A percentile compares a stretch with the other conserved stretches of the same genome.
These are phyloP conservation scores for Phania funesta DNA, from an alignment of 2,888 invertebrate genomes.

Conservation along the genomic window DNA sequence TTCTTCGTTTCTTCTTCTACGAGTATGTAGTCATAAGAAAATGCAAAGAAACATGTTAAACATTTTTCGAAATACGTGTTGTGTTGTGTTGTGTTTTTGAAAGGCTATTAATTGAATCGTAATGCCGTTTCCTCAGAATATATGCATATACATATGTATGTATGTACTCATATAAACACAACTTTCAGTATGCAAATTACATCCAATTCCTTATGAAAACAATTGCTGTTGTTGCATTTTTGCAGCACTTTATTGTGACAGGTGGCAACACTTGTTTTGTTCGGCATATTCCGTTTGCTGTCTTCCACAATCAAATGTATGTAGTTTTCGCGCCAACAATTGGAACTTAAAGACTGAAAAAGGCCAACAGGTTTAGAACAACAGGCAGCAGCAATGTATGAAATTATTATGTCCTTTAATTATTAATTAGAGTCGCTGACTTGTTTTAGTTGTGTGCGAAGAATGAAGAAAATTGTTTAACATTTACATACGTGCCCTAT, in stretches of 20 bases:
- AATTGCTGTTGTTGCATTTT: slow-evolving; percentile 17
- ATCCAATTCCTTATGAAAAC: slow-evolving; percentile 44
- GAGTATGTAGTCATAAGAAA: not conserved
- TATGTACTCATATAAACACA: not conserved
- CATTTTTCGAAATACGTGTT: slow-evolving; percentile 22
- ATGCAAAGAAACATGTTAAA: slow-evolving; percentile 17
- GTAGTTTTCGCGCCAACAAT: slow-evolving; percentile 57
- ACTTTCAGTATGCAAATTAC: slow-evolving; percentile 59
- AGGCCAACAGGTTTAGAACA: not conserved
- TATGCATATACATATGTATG: not conserved
- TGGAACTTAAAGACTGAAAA: not conserved
- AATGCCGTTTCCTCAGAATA: slow-evolving; percentile 55
- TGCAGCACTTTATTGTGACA: slow-evolving; percentile 66
- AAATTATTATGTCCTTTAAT: slow-evolving; percentile 51
- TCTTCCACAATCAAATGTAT: slow-evolving; percentile 33
- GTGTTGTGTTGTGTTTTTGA: slow-evolving; percentile 22
- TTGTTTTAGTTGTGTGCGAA: not conserved
- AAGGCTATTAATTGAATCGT: slow-evolving; percentile 66
- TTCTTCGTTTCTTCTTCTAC: slow-evolving; percentile 4
- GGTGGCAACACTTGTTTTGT: slow-evolving; percentile 68
- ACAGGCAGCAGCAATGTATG: slow-evolving; percentile 5
- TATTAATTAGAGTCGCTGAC: slow-evolving; percentile 49
- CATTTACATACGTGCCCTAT: not conserved
- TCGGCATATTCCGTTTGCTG: slow-evolving; percentile 30
- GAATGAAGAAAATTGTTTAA: not conserved